Evolutionary conservation across 2,113 vertebrate genomes (phyloP), one percentile per base, ranked within the genome.

Genomic region (Colinus virginianus): DNA sequence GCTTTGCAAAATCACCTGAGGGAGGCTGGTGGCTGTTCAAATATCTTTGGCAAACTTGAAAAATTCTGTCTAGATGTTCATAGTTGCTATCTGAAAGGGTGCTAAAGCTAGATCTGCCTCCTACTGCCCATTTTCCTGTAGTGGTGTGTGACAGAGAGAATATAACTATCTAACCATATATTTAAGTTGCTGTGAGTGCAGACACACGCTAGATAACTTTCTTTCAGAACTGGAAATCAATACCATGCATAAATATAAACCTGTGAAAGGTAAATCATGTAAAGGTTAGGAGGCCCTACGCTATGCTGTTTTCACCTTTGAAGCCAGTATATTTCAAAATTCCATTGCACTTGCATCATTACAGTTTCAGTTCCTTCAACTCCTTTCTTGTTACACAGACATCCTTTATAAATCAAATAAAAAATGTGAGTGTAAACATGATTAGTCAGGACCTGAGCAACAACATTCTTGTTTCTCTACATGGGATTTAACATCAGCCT

Each of bases 221-320:
- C 26, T 32, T 70, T 70, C 25, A 38, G 68, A 70, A 51, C 34
- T 20, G 34, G 25, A 70, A 70, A 70, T 21, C 25, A 45, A 14
- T 45, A 77, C 23, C 86, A 90, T 67, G 61, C 69, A 70, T 90
- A 86, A 77, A 79, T 90, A 90, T 13, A 90, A 80, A 74, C 17
- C 17, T 25, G 55, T 68, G 55, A 69, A 79, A 76, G 18, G 48
- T 46, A 85, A 9, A 76, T 61, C n/a, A 40, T 40, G 68, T 4
- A 66, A 62, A 56, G 18, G 72, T 83, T 30, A 83, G 64, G 49
- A 83, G 64, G 49, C 68, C 46, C 83, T 91, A 66, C 1, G 18
- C 78, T 70, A 20, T 32, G 38, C 16, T 74, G 49, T 3, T 59
- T 90, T 69, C 49, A 70, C 14, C 69, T 32, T 0, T 26, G 32